Evolutionary conservation across 2,888 invertebrate species (phyloP).

Genomic region (Drosophila meridiana): DNA sequence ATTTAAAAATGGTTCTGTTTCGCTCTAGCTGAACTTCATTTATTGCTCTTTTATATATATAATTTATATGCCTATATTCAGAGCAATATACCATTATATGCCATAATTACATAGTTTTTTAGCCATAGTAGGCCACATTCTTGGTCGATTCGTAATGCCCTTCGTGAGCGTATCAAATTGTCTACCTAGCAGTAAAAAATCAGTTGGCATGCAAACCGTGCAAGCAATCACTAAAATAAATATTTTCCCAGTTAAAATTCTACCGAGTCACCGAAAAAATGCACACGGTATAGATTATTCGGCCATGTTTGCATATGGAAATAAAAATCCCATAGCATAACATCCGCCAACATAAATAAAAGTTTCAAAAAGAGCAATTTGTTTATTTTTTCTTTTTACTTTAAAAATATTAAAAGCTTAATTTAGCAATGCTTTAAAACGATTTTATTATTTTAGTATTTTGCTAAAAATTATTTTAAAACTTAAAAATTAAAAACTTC

Average conservation of each 20-base stretch:
- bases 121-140: neutral
- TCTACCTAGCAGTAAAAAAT: conserved; percentile 28
- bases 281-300: conserved; percentile 19
- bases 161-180: conserved; percentile 5
- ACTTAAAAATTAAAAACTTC: neutral
- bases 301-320: neutral
- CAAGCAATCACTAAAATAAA: conserved; percentile 38
- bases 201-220: conserved; percentile 17
- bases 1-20: too few species aligned
- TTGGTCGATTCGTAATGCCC: neutral
- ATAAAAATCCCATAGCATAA: neutral
- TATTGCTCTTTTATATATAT: neutral
- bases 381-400: neutral
- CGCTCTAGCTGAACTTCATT: neutral
- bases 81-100: neutral
- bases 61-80: neutral
- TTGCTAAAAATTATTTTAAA: neutral
- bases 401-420: neutral
- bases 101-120: neutral
- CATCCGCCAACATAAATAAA: neutral
- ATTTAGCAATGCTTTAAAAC: neutral
- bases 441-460: neutral
- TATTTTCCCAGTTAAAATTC: conserved; percentile 23
- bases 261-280: conserved; percentile 18
- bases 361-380: neutral